phyloP scores from a whole-genome alignment of 2,797 vertebrate genomes.

The Pteronotus mesoamericanus region DNA sequence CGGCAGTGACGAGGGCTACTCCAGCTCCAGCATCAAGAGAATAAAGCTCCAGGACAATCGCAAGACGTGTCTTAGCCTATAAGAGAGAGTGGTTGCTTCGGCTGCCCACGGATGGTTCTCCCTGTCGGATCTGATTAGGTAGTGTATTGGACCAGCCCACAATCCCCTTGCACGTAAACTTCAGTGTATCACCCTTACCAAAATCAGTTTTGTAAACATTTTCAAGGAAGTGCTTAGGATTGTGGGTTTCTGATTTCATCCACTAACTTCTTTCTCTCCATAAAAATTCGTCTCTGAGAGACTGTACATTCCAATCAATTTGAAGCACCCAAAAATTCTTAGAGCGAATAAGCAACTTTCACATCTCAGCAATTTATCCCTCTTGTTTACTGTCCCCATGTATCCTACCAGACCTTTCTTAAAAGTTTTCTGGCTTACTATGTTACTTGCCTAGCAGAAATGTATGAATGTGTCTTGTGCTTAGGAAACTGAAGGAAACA shows the following conservation, averaged over 20 bases:
- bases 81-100: conserved; percentile 74
- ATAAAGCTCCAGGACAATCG: conserved; percentile 83
- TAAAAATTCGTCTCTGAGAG: conserved; percentile 52
- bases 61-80: conserved; percentile 84
- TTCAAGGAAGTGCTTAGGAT: conserved; percentile 56
- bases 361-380: background rate
- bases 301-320: conserved; percentile 72
- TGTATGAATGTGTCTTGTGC: conserved; percentile 1
- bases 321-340: conserved; percentile 42
- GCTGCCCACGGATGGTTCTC: conserved; percentile 5
- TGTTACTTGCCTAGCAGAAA: background rate
- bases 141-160: conserved; percentile 68
- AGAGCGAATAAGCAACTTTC: conserved; percentile 18
- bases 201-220: conserved; percentile 63
- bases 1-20: conserved; percentile 95
- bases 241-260: conserved; percentile 53
- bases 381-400: background rate
- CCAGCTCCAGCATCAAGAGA: conserved; percentile 89
- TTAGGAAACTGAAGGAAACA: conserved; percentile 25
- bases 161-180: conserved; percentile 62
- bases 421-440: conserved; percentile 43
- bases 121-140: conserved; percentile 69
- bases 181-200: conserved; percentile 28
- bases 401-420: background rate
- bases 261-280: conserved; percentile 45